phyloP scores from a whole-genome alignment of 2,888 invertebrate genomes.

The Trichogramma evanescens region DNA sequence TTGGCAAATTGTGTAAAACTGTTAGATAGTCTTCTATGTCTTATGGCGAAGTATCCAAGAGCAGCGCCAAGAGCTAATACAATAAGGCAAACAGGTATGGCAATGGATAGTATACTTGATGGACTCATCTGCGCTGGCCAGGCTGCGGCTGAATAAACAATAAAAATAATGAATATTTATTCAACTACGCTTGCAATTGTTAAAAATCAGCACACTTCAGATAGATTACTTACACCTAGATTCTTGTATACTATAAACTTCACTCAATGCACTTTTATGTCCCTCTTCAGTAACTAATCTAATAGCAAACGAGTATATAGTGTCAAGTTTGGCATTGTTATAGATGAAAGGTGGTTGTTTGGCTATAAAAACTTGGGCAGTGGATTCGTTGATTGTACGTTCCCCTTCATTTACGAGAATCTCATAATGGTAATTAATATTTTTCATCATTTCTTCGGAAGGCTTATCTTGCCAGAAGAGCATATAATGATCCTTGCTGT shows the following conservation, averaged over 20 bases:
- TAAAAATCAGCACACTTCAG: neutral
- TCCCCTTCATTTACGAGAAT: conserved; percentile 58
- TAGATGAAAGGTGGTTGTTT: conserved; percentile 55
- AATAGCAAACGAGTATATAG: conserved; percentile 60
- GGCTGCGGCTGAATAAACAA: conserved; percentile 23
- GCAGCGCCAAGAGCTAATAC: conserved; percentile 54
- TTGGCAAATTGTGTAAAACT: conserved; percentile 76
- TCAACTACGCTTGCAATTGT: neutral
- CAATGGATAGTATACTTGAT: conserved; percentile 48
- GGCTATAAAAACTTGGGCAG: conserved; percentile 46
- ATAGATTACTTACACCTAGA: conserved; percentile 37
- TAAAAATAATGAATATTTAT: neutral
- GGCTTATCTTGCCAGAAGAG: conserved; percentile 60
- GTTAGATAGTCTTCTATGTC: conserved; percentile 67
- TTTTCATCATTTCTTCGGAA: conserved; percentile 32
- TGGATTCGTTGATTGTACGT: conserved; percentile 47
- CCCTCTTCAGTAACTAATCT: conserved; percentile 56
- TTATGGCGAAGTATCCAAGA: conserved; percentile 58
- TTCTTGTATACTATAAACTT: conserved; percentile 48
- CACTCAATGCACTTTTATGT: conserved; percentile 58
- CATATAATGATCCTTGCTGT: conserved; percentile 56
- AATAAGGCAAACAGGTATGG: conserved; percentile 53
- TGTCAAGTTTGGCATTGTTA: conserved; percentile 49
- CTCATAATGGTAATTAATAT: conserved; percentile 54
- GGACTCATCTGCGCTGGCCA: conserved; percentile 36